phyloP scores from a whole-genome alignment of 2,797 vertebrate species.

The Sebastes iracundus region DNA sequence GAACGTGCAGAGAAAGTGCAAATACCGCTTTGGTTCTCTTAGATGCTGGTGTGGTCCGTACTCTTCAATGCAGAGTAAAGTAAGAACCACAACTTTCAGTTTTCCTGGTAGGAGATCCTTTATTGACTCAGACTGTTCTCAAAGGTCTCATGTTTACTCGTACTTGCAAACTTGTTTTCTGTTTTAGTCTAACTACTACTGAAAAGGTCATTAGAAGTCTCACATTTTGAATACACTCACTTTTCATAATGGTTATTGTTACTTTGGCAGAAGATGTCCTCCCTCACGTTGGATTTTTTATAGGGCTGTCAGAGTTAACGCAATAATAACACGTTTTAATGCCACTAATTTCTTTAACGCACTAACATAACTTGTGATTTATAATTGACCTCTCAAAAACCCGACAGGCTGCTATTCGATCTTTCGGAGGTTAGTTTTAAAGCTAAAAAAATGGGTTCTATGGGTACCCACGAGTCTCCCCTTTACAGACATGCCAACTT shows the following conservation, averaged over 20 bases:
- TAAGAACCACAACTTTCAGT: neutral
- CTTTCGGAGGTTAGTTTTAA: too few species aligned
- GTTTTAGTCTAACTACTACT: neutral
- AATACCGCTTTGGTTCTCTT: neutral
- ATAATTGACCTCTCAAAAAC: too few species aligned
- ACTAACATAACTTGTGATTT: too few species aligned
- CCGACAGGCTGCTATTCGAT: too few species aligned
- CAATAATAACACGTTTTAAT: too few species aligned
- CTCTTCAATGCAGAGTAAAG: neutral
- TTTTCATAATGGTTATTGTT: neutral
- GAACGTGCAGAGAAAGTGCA: neutral
- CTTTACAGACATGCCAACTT: too few species aligned
- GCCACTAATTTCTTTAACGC: too few species aligned
- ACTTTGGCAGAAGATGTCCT: neutral
- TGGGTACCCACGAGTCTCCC: too few species aligned
- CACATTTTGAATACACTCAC: neutral
- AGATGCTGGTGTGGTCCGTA: neutral
- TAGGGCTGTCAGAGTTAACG: too few species aligned
- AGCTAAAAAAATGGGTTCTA: too few species aligned
- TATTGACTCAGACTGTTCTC: neutral
- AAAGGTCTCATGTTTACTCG: neutral
- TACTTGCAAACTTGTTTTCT: neutral
- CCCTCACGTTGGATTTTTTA: neutral
- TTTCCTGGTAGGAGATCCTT: neutral
- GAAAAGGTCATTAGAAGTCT: neutral